Evolutionary conservation across 2,113 vertebrate genomes (phyloP).

Genomic region (Danio rerio): GRCz12tu NC_133187.1:37055001-37055500

Average conservation of each 20-base stretch:
- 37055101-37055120: conserved; percentile 37
- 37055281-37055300: no score
- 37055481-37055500: no score
- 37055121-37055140: neutral
- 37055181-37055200: neutral
- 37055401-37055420: no score
- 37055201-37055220: conserved; percentile 2
- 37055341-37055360: no score
- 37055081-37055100: conserved; percentile 25
- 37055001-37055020: conserved; percentile 40
- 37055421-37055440: no score
- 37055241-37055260: neutral
- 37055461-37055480: no score
- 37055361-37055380: no score
- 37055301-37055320: no score
- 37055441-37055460: no score
- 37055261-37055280: no score
- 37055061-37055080: conserved; percentile 57
- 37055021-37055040: conserved; percentile 25
- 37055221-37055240: neutral
- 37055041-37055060: conserved; percentile 38
- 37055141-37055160: neutral
- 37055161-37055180: conserved; percentile 35
- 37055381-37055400: no score
- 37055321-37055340: no score